phyloP scores from a whole-genome alignment of 2,113 vertebrate species.

The human (Homo sapiens) region GRCh38 chrX:22699001-22699500 shows the following conservation, averaged over 20 bases:
- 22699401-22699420: constrained; percentile 16
- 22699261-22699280: not conserved
- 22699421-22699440: not conserved
- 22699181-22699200: not conserved
- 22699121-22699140: not conserved
- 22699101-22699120: not conserved
- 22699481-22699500: not conserved
- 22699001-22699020: not conserved
- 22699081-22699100: not conserved
- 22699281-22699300: not conserved
- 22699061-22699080: not conserved
- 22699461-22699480: not conserved
- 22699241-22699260: not conserved
- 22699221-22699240: not conserved
- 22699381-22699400: not conserved
- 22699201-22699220: not conserved
- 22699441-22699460: not conserved
- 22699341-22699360: not conserved
- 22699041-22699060: not conserved
- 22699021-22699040: not conserved
- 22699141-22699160: not conserved
- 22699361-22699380: not conserved
- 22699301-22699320: constrained; percentile 5
- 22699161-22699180: not conserved
- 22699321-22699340: not conserved